Base-by-base conservation (phyloP, 2,888 invertebrate genomes). In the Platerodrilus igneus region DNA sequence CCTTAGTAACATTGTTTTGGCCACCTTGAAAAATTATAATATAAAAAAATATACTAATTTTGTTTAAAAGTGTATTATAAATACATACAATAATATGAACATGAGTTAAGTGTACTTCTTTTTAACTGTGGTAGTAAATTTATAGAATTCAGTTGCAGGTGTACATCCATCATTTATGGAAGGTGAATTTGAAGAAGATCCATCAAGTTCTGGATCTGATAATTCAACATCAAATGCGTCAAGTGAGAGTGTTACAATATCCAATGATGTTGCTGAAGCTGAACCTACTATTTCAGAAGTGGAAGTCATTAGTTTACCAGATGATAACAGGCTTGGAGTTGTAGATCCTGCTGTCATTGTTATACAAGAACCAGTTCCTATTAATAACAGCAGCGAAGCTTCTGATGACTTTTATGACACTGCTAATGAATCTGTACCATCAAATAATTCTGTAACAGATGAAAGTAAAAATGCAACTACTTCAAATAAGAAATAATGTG, bases 91-190 rank as follows among this genome's bases (percentile, higher is more conserved):
- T n/a, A n/a, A n/a, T n/a, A n/a, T n/a, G n/a, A n/a, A n/a, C n/a
- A n/a, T n/a, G n/a, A n/a, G n/a, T n/a, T n/a, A n/a, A n/a, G n/a
- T n/a, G n/a, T n/a, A n/a, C n/a, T n/a, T n/a, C n/a, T n/a, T n/a
- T n/a, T n/a, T n/a, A n/a, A n/a, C n/a, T n/a, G n/a, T n/a, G n/a
- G n/a, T n/a, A n/a, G n/a, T n/a, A n/a, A n/a, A n/a, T n/a, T n/a
- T n/a, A n/a, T n/a, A n/a, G n/a, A n/a, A 11, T 33, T 17, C 31
- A 25, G 22, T 42, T 45, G 11, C 35, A 66, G 67, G 67, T 9
- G 65, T 68, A 11, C 67, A 68, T 55, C 66, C 66, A 2, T 66
- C 67, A 2, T 55, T 63, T 20, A 50, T 62, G 23, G 62, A 61
- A 8, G 56, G 62, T 2, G 60, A 63, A 37, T 50, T 57, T 13